Percentiles rank a stretch among this genome's conserved stretches.
Conservation (phyloP, 1,140 invertebrate genomes). For the Ceratina calcarata region DNA sequence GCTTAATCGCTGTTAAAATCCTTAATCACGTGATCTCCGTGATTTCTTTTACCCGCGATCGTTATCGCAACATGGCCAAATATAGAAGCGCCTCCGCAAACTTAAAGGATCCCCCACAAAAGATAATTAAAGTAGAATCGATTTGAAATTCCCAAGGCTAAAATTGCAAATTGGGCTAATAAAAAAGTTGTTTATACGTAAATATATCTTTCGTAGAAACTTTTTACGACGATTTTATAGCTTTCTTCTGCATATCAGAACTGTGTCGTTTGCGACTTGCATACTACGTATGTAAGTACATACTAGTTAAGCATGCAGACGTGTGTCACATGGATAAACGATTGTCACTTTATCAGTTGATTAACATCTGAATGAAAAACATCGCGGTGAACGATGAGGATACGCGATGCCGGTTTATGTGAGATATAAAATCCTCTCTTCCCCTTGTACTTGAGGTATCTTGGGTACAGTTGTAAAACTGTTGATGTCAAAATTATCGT, state of each 20-base stretch:
- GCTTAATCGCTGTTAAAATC: slow-evolving; percentile 57
- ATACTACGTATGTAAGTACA: not conserved
- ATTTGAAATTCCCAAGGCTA: too few species aligned
- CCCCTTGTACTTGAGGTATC: not conserved
- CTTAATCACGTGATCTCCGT: slow-evolving; percentile 59
- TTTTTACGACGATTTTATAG: too few species aligned
- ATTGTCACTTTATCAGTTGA: slow-evolving; percentile 29
- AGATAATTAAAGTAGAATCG: too few species aligned
- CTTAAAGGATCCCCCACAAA: slow-evolving; percentile 51
- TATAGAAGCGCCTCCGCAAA: slow-evolving; percentile 17
- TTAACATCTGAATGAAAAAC: slow-evolving; percentile 22
- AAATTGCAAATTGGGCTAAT: too few species aligned
- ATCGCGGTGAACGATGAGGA: not conserved
- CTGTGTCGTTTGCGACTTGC: too few species aligned
- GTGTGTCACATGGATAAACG: slow-evolving; percentile 31
- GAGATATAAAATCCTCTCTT: not conserved
- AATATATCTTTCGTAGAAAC: too few species aligned
- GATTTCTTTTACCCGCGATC: slow-evolving; percentile 62
- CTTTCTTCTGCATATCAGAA: too few species aligned
- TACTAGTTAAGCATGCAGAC: not conserved
- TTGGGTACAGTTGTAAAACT: not conserved
- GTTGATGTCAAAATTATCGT: not conserved
- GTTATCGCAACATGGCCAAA: slow-evolving; percentile 58
- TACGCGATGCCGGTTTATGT: not conserved
- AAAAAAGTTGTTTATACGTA: too few species aligned